Evolutionary conservation across 2,113 vertebrate genomes (phyloP).

Genomic region (Stomatorhinus ivindoensis): DNA sequence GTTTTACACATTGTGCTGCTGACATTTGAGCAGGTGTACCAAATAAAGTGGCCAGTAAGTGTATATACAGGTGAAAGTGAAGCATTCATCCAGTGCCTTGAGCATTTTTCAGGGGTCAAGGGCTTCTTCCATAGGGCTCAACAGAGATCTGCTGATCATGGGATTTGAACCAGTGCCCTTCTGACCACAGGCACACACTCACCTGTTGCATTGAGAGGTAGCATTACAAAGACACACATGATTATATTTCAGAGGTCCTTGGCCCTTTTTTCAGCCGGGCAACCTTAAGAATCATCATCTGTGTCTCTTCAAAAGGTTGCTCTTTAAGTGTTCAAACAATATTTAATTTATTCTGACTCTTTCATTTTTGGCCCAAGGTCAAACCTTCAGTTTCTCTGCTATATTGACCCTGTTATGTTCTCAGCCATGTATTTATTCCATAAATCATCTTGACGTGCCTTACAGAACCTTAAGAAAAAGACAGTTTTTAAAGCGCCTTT

Average conservation of each 20-base stretch:
- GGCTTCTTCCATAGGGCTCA: not conserved
- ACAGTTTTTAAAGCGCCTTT: constrained; percentile 43
- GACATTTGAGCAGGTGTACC: not conserved
- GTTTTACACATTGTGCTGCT: not conserved
- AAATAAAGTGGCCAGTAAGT: not conserved
- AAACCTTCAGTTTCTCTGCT: constrained; percentile 31
- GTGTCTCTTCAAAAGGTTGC: not conserved
- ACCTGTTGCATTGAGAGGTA: not conserved
- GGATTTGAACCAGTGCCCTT: not conserved
- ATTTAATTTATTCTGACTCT: not conserved
- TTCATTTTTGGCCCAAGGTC: constrained; percentile 41
- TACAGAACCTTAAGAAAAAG: constrained; percentile 31
- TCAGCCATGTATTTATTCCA: constrained; percentile 28
- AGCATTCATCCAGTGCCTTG: not conserved
- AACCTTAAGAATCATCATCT: not conserved
- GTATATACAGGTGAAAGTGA: not conserved
- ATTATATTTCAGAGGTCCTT: not conserved
- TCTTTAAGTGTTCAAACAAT: not conserved
- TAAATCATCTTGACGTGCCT: constrained; percentile 37
- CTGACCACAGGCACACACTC: not conserved
- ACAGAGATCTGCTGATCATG: not conserved
- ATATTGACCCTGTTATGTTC: constrained; percentile 9
- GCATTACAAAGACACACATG: not conserved
- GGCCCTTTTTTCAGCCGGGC: not conserved
- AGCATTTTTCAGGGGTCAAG: not conserved